These are phyloP conservation scores for Synanthedon vespiformis DNA, from an alignment of 2,888 invertebrate genomes.

Conservation along the genomic window DNA sequence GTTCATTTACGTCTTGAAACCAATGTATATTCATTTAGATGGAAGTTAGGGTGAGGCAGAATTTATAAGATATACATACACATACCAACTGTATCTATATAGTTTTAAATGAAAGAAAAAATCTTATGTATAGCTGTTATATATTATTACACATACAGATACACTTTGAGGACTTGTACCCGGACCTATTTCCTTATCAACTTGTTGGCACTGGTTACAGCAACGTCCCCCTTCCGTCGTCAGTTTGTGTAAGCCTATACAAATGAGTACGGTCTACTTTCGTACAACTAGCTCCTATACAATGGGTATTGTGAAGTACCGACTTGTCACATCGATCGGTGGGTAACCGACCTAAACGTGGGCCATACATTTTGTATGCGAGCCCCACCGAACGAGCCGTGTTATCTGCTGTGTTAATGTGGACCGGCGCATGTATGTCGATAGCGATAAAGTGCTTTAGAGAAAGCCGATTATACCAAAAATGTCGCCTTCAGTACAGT, in stretches of 20 bases:
- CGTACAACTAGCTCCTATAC: background rate
- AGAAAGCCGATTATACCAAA: background rate
- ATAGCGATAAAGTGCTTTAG: background rate
- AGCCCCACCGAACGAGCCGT: slow-evolving; percentile 10
- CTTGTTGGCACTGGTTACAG: background rate
- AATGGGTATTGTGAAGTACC: background rate
- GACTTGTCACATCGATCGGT: background rate
- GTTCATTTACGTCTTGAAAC: no score
- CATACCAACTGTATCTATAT: no score
- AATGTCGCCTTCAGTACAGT: background rate
- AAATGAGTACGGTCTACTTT: background rate
- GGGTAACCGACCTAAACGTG: background rate
- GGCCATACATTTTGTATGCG: slow-evolving; percentile 39
- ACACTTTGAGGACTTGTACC: background rate
- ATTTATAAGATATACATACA: no score
- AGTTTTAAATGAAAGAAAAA: no score
- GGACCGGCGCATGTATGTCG: slow-evolving; percentile 11
- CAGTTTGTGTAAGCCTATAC: background rate
- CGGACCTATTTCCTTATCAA: background rate
- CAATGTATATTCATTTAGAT: no score
- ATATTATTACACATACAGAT: background rate
- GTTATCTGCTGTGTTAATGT: slow-evolving; percentile 54
- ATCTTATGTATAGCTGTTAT: no score
- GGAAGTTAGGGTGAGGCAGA: no score
- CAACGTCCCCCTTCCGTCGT: background rate